A percentile compares a stretch with the other conserved stretches of the same genome.
Evolutionary conservation across 1,140 invertebrate species (phyloP).

Genomic region (Teleogryllus occipitalis): DNA sequence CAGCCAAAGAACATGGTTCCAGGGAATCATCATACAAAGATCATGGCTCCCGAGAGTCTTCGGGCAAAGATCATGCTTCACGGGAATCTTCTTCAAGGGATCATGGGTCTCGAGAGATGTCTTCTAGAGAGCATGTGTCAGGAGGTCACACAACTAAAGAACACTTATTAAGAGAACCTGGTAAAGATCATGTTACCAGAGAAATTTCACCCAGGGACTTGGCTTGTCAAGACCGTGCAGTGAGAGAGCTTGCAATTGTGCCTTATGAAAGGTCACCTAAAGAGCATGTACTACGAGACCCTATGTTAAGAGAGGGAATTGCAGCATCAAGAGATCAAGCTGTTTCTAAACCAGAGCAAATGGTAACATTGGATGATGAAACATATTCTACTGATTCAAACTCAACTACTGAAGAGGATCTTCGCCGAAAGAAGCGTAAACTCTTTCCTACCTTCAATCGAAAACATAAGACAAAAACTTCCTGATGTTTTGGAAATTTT

Average conservation of each 20-base stretch:
- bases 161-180: background rate
- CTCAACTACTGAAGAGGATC: slow-evolving; percentile 40
- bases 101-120: background rate
- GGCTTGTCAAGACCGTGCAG: background rate
- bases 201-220: background rate
- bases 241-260: background rate
- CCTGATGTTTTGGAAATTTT: slow-evolving; percentile 14
- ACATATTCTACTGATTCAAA: slow-evolving; percentile 44
- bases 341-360: slow-evolving; percentile 8
- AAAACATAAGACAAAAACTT: slow-evolving; percentile 18
- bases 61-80: background rate
- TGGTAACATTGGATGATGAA: slow-evolving; percentile 27
- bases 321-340: background rate
- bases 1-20: background rate
- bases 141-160: background rate
- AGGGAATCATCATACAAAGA: background rate
- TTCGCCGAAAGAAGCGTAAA: slow-evolving; percentile 38
- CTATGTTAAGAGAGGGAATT: background rate
- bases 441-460: slow-evolving; percentile 32
- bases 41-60: background rate
- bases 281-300: background rate
- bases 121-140: background rate
- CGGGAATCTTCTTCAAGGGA: background rate
- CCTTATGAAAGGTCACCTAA: background rate
- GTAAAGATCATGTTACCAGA: background rate